A percentile compares a stretch with the other conserved stretches of the same genome.
Conservation (phyloP, 2,113 vertebrate species). For the Trichomycterus rosablanca region DNA sequence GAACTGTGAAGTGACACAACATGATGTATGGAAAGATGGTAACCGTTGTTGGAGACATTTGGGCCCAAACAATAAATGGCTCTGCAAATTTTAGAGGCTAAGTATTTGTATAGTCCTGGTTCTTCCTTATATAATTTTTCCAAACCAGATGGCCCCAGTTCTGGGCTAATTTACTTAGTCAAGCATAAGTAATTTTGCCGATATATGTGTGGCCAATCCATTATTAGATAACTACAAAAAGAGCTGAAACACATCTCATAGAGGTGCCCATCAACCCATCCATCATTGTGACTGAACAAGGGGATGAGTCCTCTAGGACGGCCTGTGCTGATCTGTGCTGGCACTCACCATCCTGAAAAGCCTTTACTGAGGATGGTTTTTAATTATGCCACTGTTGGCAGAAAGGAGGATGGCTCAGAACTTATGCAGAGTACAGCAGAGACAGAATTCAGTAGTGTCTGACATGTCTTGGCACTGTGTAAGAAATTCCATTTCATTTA, state of each 20-base stretch:
- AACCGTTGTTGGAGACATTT: constrained; percentile 60
- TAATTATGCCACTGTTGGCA: constrained; percentile 46
- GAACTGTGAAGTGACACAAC: constrained; percentile 49
- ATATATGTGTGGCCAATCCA: constrained; percentile 53
- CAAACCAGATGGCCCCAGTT: constrained; percentile 67
- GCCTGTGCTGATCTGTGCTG: constrained; percentile 40
- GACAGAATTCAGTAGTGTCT: constrained; percentile 20
- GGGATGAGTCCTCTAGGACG: constrained; percentile 51
- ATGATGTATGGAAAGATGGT: constrained; percentile 56
- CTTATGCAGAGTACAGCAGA: background rate
- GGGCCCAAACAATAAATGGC: constrained; percentile 45
- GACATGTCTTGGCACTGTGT: background rate
- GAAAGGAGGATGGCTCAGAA: constrained; percentile 27
- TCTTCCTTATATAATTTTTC: constrained; percentile 24
- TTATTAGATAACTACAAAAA: constrained; percentile 51
- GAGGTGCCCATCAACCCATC: constrained; percentile 52
- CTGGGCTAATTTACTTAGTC: constrained; percentile 60
- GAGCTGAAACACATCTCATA: constrained; percentile 29
- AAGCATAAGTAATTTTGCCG: constrained; percentile 55
- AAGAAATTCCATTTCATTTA: too few species aligned
- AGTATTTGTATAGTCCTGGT: constrained; percentile 32
- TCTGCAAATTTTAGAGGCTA: constrained; percentile 59
- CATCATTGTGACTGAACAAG: constrained; percentile 52
- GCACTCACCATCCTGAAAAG: constrained; percentile 22
- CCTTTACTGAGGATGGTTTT: constrained; percentile 26